Conservation (phyloP, 2,888 invertebrate genomes). For the Coleophora flavipennella region DNA sequence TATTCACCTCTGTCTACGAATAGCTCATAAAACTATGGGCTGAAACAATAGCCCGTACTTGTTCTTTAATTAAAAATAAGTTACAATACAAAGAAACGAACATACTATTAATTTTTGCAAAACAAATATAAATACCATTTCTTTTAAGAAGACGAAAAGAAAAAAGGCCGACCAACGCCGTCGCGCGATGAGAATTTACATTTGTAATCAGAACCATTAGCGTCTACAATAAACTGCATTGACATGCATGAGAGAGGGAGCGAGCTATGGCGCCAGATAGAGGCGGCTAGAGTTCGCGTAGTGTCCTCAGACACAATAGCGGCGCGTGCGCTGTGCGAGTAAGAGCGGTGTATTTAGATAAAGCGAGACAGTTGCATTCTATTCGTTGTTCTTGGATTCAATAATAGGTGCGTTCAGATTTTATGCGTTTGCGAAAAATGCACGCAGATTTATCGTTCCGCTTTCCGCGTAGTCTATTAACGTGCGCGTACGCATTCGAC, state of each 20-base stretch:
- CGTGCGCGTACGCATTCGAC: constrained; percentile 14
- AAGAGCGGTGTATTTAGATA: constrained; percentile 35
- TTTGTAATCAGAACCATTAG: constrained; percentile 70
- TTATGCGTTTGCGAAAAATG: constrained; percentile 69
- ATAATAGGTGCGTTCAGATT: constrained; percentile 62
- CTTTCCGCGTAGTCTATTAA: constrained; percentile 57
- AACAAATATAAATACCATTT: constrained; percentile 64
- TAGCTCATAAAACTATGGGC: too few relatives aligned
- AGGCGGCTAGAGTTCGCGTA: constrained; percentile 36
- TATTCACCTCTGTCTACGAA: too few relatives aligned
- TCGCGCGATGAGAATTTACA: constrained; percentile 68
- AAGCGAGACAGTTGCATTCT: constrained; percentile 32
- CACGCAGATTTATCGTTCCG: constrained; percentile 55
- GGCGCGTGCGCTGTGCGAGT: constrained; percentile 54
- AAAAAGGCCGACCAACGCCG: constrained; percentile 63
- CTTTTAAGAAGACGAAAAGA: constrained; percentile 56
- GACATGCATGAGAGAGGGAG: constrained; percentile 53
- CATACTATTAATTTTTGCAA: constrained; percentile 41
- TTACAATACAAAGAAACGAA: constrained; percentile 20
- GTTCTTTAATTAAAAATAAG: constrained; percentile 20
- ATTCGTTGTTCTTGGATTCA: constrained; percentile 35
- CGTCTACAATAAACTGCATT: constrained; percentile 71
- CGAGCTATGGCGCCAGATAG: constrained; percentile 39
- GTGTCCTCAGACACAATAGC: constrained; percentile 64
- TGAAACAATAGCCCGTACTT: constrained; percentile 20